Evolutionary conservation across 1,140 invertebrate genomes (phyloP), one percentile per base, ranked within the genome.

Genomic region (Pseudomyrmex pallidus): DNA sequence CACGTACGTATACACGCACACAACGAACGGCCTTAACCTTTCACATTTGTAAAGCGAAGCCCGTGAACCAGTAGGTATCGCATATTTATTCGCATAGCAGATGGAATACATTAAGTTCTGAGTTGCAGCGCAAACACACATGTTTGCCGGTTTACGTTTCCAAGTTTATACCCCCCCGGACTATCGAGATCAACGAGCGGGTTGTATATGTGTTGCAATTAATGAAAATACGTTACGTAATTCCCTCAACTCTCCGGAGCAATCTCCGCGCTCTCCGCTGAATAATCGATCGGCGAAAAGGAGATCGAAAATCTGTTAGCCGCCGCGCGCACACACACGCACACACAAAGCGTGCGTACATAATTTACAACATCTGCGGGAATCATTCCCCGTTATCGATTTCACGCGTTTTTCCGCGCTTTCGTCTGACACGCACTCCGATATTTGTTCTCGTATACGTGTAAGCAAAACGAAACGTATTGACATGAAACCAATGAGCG

Each of bases 11-110:
- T 35, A 35, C 5, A 35, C 12, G 9, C 48, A 57, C 78, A 59
- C 57, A 66, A 44, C 15, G 25, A 25, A 4, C 61, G 85, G 48
- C 85, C 78, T 86, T 86, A 64, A 87, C 85, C 78, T 86, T 83
- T 83, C 54, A 67, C 61, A 86, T 86, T 77, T 83, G 62, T 20
- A 66, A 59, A 22, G 57, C 22, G 72, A 54, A 84, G 68, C 35
- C 68, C 48, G 66, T 70, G 70, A 86, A 83, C 66, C 56, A 72
- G 72, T 35, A 35, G 35, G 35, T 77, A 72, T 73, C 59, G 54
- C 59, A 17, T 22, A 66, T 62, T 72, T 83, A 59, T 83, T 62
- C 63, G 3, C 48, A 9, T 35, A 35, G 35, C 25, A 25, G 56
- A 62, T 78, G 50, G n/a, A 74, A 74, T 61, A 52, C 22, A 70